These are phyloP conservation scores for Tor tambroides DNA, from an alignment of 2,113 vertebrate species.

Conservation along the genomic window DNA sequence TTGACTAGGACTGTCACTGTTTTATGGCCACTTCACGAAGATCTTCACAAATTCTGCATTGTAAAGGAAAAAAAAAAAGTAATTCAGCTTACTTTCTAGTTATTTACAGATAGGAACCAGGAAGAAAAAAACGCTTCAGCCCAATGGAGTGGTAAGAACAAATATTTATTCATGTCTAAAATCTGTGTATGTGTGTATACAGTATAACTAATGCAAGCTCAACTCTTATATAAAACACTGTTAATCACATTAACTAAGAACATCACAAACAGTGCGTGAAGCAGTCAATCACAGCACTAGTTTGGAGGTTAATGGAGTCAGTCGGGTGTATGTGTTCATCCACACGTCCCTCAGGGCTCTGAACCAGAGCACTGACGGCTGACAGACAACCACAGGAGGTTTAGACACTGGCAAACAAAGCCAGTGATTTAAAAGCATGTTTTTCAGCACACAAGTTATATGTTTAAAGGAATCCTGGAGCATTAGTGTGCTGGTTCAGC, in stretches of 20 bases:
- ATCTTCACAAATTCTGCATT: neutral
- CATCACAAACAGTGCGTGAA: neutral
- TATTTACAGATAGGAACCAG: slow-evolving; percentile 88
- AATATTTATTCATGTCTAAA: neutral
- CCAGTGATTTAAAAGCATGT: neutral
- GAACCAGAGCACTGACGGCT: neutral
- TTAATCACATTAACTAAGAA: neutral
- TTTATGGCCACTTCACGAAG: neutral
- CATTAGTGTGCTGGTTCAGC: neutral
- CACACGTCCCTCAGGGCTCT: neutral
- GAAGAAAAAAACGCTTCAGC: slow-evolving; percentile 83
- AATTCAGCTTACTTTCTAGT: slow-evolving; percentile 69
- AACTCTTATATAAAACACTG: neutral
- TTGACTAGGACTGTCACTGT: neutral
- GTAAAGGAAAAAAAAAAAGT: neutral
- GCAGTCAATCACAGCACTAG: neutral
- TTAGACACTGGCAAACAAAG: neutral
- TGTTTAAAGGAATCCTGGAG: neutral
- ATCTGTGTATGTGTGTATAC: neutral
- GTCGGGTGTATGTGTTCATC: neutral
- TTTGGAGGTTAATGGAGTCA: neutral
- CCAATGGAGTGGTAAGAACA: slow-evolving; percentile 76
- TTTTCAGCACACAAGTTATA: neutral
- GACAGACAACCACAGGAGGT: neutral
- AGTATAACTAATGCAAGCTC: neutral